Evolutionary conservation across 2,888 invertebrate genomes (phyloP).

Genomic region (Plebejus anna): DNA sequence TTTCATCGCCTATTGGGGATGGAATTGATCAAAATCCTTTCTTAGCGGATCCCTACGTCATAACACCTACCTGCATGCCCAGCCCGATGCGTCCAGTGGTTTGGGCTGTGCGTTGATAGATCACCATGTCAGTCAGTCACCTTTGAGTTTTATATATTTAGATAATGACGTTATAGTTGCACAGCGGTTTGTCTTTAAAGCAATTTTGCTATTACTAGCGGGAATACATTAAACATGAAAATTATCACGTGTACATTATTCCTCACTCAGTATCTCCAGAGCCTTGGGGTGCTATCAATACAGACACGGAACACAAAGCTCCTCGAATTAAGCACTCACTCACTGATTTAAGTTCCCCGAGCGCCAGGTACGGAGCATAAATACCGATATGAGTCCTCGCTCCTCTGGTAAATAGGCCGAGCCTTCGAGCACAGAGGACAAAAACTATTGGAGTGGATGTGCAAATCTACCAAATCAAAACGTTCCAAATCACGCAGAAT

Average conservation of each 20-base stretch:
- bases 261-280: not conserved
- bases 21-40: too few species aligned
- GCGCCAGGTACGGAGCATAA: slow-evolving; percentile 8
- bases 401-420: not conserved
- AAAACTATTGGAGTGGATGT: not conserved
- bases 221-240: not conserved
- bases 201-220: not conserved
- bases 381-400: not conserved
- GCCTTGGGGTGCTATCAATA: not conserved
- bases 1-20: too few species aligned
- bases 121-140: too few species aligned
- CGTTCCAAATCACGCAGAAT: too few species aligned
- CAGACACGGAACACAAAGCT: slow-evolving; percentile 13
- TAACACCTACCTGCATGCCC: too few species aligned
- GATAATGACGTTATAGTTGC: not conserved
- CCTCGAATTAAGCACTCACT: slow-evolving; percentile 7
- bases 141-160: too few species aligned
- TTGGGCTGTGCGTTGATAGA: too few species aligned
- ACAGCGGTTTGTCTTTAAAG: not conserved
- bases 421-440: not conserved
- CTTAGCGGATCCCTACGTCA: too few species aligned
- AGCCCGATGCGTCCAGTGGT: too few species aligned
- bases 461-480: not conserved
- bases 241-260: not conserved
- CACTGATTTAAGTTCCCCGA: slow-evolving; percentile 8